These are phyloP conservation scores for Oceanodroma tethys DNA, from an alignment of 2,113 vertebrate species.

Conservation along the genomic window DNA sequence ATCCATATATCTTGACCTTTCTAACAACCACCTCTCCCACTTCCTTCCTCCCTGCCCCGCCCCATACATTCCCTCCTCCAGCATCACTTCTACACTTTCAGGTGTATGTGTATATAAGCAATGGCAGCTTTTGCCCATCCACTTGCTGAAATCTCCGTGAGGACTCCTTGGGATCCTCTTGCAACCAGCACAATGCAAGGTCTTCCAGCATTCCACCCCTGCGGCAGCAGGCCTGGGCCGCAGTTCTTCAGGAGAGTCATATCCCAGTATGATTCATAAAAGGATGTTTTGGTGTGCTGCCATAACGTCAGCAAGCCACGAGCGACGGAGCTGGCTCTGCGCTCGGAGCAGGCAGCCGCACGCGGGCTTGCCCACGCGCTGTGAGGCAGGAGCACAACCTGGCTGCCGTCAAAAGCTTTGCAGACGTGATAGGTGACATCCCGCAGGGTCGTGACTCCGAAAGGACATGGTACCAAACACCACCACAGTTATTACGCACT, in stretches of 20 bases:
- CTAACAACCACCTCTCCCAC: background rate
- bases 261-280: background rate
- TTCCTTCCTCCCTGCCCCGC: background rate
- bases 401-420: background rate
- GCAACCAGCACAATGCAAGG: background rate
- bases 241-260: background rate
- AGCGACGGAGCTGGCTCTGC: background rate
- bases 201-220: background rate
- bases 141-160: fast-evolving
- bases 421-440: background rate
- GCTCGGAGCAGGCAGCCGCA: background rate
- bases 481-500: background rate
- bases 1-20: background rate
- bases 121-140: background rate
- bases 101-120: background rate
- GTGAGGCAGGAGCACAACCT: fast-evolving
- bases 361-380: fast-evolving
- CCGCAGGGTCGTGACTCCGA: background rate
- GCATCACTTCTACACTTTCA: background rate
- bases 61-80: background rate
- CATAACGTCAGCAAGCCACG: fast-evolving
- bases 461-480: background rate
- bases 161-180: background rate
- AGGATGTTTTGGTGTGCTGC: background rate
- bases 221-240: background rate